phyloP scores from a whole-genome alignment of 2,888 invertebrate genomes.

The Catonia carolina region DNA sequence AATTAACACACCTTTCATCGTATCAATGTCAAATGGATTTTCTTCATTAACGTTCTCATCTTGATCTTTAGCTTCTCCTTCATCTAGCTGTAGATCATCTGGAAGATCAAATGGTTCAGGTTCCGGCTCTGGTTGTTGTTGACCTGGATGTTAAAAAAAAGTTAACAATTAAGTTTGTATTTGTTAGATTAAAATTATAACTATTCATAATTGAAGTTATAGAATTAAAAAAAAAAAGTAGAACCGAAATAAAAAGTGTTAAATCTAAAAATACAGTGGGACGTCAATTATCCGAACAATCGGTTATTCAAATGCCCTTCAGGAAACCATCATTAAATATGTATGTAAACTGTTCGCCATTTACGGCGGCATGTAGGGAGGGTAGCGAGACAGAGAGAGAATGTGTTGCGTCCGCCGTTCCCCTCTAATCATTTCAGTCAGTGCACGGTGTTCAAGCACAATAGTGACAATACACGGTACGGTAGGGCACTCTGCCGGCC shows the following conservation, averaged over 20 bases:
- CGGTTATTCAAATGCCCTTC: no score
- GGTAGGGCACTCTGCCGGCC: no score
- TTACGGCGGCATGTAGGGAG: no score
- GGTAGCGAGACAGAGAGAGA: no score
- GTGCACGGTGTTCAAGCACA: no score
- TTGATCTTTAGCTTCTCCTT: constrained; percentile 55
- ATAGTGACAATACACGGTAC: no score
- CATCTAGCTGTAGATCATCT: constrained; percentile 77
- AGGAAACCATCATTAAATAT: no score
- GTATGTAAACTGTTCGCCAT: no score
- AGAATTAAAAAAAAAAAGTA: no score
- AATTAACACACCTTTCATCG: constrained; percentile 63
- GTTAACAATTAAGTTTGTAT: background rate
- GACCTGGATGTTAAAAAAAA: constrained; percentile 30
- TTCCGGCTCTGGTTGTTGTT: constrained; percentile 68
- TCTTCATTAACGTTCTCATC: constrained; percentile 70
- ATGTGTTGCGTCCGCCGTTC: no score
- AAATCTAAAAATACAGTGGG: background rate
- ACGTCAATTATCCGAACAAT: background rate
- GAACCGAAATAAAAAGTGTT: background rate
- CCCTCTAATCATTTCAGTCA: no score
- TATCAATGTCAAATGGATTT: constrained; percentile 80
- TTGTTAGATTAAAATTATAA: constrained; percentile 2
- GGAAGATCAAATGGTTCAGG: constrained; percentile 83
- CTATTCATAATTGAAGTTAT: background rate